These are phyloP conservation scores for Florisuga fusca DNA, from an alignment of 2,797 vertebrate species.

Conservation along the genomic window DNA sequence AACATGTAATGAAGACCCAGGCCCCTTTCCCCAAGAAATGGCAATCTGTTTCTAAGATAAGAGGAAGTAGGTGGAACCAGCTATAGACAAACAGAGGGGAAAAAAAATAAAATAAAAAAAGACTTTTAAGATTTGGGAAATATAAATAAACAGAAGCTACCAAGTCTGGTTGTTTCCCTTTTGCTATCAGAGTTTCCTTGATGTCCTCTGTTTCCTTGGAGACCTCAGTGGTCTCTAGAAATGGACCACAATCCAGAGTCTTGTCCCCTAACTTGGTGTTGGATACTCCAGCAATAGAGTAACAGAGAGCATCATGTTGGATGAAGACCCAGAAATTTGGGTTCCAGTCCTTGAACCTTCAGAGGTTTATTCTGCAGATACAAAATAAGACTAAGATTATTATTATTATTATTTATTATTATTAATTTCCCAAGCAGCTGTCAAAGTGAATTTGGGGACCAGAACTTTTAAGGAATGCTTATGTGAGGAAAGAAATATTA, in stretches of 20 bases:
- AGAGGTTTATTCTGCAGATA: background rate
- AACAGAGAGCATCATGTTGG: background rate
- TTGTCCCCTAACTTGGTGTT: background rate
- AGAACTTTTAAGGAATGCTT: slow-evolving; percentile 8
- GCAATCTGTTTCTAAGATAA: background rate
- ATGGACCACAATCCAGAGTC: background rate
- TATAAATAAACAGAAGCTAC: background rate
- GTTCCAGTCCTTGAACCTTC: background rate
- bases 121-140: background rate
- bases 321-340: background rate
- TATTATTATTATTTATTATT: background rate
- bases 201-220: background rate
- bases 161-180: background rate
- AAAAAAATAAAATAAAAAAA: background rate
- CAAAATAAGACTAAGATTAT: background rate
- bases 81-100: rapidly evolving
- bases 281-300: background rate
- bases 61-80: background rate
- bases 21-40: background rate
- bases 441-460: slow-evolving; percentile 9
- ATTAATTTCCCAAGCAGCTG: slow-evolving; percentile 13
- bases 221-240: background rate
- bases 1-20: background rate
- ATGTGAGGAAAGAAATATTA: slow-evolving; percentile 15
- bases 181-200: background rate